Conservation (phyloP, 2,888 invertebrate genomes). For the Autographa gamma region DNA sequence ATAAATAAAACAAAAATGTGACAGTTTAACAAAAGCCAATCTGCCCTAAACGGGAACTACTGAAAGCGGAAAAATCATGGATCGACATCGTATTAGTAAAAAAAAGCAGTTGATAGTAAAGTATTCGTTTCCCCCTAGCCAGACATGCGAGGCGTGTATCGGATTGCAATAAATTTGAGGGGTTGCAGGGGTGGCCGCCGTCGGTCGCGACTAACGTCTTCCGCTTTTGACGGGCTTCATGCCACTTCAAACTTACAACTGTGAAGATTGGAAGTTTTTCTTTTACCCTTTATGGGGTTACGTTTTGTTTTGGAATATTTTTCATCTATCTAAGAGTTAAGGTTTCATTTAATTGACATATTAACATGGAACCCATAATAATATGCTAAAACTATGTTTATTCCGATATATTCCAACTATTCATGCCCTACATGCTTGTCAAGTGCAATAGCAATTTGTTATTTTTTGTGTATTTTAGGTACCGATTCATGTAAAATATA, state of each 20-base stretch:
- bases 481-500: too few relatives aligned
- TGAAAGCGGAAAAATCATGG: constrained; percentile 43
- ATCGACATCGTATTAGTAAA: constrained; percentile 28
- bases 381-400: too few relatives aligned
- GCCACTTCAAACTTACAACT: constrained; percentile 40
- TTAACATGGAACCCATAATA: too few relatives aligned
- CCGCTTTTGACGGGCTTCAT: constrained; percentile 79
- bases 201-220: constrained; percentile 69
- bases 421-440: too few relatives aligned
- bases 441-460: too few relatives aligned
- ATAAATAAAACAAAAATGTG: constrained; percentile 39
- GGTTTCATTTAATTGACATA: too few relatives aligned
- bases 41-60: constrained; percentile 25
- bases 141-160: constrained; percentile 67
- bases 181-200: constrained; percentile 51
- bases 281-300: background rate
- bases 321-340: too few relatives aligned
- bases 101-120: constrained; percentile 42
- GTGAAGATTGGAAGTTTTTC: constrained; percentile 10
- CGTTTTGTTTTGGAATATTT: too few relatives aligned
- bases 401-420: too few relatives aligned
- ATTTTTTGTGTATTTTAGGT: too few relatives aligned
- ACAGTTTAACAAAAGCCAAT: constrained; percentile 16
- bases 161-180: constrained; percentile 84
- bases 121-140: constrained; percentile 41